Evolutionary conservation across 2,113 vertebrate species (phyloP).

Genomic region (Proterorhinus semilunaris): DNA sequence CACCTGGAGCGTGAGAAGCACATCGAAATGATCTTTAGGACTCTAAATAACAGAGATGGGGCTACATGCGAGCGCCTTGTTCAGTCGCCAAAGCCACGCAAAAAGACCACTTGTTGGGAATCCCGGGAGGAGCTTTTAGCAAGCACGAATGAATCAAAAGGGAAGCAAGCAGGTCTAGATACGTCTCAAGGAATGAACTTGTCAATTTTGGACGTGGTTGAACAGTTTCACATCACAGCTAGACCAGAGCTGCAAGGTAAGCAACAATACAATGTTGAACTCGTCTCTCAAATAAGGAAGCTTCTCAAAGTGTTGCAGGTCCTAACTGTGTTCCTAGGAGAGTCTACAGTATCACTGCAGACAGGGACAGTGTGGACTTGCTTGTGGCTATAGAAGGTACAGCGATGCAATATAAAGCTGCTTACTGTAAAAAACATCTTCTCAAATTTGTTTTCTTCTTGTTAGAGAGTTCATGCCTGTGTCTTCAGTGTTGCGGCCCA

Average conservation of each 20-base stretch:
- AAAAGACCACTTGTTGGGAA: neutral
- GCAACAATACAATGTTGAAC: neutral
- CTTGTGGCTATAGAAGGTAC: conserved; percentile 79
- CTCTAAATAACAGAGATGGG: conserved; percentile 48
- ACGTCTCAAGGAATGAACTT: conserved; percentile 31
- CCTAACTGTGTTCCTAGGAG: conserved; percentile 75
- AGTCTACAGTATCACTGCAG: conserved; percentile 72
- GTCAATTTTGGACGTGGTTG: conserved; percentile 61
- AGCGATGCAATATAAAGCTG: neutral
- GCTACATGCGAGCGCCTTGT: conserved; percentile 34
- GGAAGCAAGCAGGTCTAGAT: too few species aligned
- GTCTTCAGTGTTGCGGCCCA: conserved; percentile 76
- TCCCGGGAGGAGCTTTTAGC: conserved; percentile 11
- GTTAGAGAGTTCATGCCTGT: conserved; percentile 75
- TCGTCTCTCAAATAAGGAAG: neutral
- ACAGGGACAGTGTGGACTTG: conserved; percentile 60
- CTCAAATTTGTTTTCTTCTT: neutral
- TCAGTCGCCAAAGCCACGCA: conserved; percentile 22
- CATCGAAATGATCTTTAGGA: conserved; percentile 70
- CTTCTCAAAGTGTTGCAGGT: conserved; percentile 51
- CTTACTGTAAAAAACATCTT: neutral
- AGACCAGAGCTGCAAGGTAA: conserved; percentile 73
- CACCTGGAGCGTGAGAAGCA: conserved; percentile 77
- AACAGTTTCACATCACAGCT: conserved; percentile 72
- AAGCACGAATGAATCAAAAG: neutral